Conservation (phyloP, 2,888 invertebrate genomes). For the Taenaris catops region DNA sequence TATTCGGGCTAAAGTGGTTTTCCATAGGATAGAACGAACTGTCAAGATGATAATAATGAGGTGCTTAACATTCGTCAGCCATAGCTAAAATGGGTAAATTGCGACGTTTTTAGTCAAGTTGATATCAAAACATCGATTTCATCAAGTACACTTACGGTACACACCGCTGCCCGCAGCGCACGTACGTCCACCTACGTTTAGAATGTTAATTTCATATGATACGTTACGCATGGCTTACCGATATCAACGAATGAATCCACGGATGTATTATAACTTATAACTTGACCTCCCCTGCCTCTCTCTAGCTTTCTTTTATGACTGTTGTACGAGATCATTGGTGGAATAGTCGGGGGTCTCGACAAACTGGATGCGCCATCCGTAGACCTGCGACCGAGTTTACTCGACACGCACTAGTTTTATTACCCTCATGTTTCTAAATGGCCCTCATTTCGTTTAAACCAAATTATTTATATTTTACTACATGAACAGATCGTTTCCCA, state of each 20-base stretch:
- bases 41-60: conserved; percentile 25
- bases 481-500: conserved; percentile 75
- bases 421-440: conserved; percentile 79
- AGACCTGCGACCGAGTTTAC: conserved; percentile 67
- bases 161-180: conserved; percentile 56
- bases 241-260: conserved; percentile 49
- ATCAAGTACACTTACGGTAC: conserved; percentile 27
- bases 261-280: conserved; percentile 36
- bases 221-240: conserved; percentile 49
- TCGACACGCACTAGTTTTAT: conserved; percentile 77
- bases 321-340: conserved; percentile 27
- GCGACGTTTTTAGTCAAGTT: conserved; percentile 30
- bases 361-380: conserved; percentile 42
- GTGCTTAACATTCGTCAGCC: conserved; percentile 25
- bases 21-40: conserved; percentile 16
- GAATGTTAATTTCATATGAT: conserved; percentile 60
- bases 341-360: conserved; percentile 41
- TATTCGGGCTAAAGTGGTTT: conserved; percentile 15
- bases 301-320: conserved; percentile 24
- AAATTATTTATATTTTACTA: conserved; percentile 79
- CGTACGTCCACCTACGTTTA: conserved; percentile 57
- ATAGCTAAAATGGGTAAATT: conserved; percentile 28
- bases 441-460: conserved; percentile 75
- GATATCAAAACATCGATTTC: conserved; percentile 35
- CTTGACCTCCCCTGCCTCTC: conserved; percentile 40